Conservation (phyloP, 1,140 invertebrate genomes). For the Saccostrea glomerata region DNA sequence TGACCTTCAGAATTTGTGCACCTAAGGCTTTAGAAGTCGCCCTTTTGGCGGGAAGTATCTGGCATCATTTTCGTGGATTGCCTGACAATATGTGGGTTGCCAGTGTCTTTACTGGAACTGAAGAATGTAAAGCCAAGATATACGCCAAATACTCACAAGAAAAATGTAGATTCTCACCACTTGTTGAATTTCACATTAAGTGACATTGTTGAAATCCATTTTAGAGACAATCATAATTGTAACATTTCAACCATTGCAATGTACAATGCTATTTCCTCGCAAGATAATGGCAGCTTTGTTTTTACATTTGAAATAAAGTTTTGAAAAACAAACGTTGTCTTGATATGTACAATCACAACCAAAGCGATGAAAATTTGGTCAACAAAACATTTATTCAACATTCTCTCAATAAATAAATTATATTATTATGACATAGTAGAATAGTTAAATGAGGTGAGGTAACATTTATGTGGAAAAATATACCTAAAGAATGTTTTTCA, state of each 20-base stretch:
- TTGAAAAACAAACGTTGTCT: not conserved
- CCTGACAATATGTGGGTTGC: slow-evolving; percentile 76
- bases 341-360: not conserved
- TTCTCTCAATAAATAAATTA: not conserved
- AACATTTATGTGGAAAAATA: not conserved
- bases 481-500: slow-evolving; percentile 22
- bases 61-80: slow-evolving; percentile 73
- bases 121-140: slow-evolving; percentile 70
- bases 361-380: not conserved
- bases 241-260: not conserved
- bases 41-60: slow-evolving; percentile 72
- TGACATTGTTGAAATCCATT: slow-evolving; percentile 35
- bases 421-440: slow-evolving; percentile 15
- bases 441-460: slow-evolving; percentile 19
- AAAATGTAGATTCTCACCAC: slow-evolving; percentile 71
- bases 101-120: slow-evolving; percentile 70
- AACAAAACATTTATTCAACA: slow-evolving; percentile 27
- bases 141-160: slow-evolving; percentile 74
- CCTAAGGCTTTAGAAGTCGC: slow-evolving; percentile 73
- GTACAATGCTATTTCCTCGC: slow-evolving; percentile 12
- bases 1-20: slow-evolving; percentile 72
- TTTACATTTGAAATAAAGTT: slow-evolving; percentile 26
- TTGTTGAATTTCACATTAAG: slow-evolving; percentile 74
- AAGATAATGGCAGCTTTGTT: slow-evolving; percentile 20
- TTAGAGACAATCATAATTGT: slow-evolving; percentile 9